Evolutionary conservation across 2,113 vertebrate genomes (phyloP), one percentile per base, ranked within the genome.

Genomic region (Anolis carolinensis): DNA sequence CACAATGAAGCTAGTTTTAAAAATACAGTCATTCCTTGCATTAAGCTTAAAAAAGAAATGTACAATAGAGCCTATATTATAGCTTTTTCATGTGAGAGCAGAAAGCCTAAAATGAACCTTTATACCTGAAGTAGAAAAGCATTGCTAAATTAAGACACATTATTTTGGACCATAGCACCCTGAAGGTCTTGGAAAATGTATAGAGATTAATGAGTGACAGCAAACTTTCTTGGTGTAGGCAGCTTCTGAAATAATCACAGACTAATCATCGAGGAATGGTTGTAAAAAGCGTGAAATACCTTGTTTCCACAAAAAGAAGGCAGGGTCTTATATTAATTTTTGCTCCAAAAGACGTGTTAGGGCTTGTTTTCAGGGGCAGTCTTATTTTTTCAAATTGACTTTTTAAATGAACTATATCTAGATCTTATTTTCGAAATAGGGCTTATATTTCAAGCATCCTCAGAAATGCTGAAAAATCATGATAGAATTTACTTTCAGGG

Each of bases 81-180:
- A 84, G 27, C n/a, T 71, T 50, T 34, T 84, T 86, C 77, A 68
- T 65, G 68, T 71, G 62, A 75, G 34, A n/a, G 11, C 87, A 84
- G 75, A 86, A 91, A 94, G 27, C 7, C 5, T 82, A 27, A 34
- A 88, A 83, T 62, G 5, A 13, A 78, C 79, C 52, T 20, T 90
- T 83, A 78, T 78, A 90, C 27, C 13, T 77, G 73, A 89, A 86
- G 86, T 83, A 80, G 44, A 48, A 81, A 30, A 80, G 73, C 4
- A 11, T 32, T 8, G 8, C 67, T 84, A 0, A 88, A 85, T 68
- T 85, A 88, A 88, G 84, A 44, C 2, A 0, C 83, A 86, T 79
- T 80, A 73, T 18, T 84, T 34, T 70, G 76, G 72, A 21, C 65
- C 16, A 89, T 67, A 82, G 34, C 85, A 67, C 18, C 25, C 87